A percentile compares a stretch with the other conserved stretches of the same genome.
phyloP scores from a whole-genome alignment of 1,140 invertebrate species.

The Drosophila repleta region DNA sequence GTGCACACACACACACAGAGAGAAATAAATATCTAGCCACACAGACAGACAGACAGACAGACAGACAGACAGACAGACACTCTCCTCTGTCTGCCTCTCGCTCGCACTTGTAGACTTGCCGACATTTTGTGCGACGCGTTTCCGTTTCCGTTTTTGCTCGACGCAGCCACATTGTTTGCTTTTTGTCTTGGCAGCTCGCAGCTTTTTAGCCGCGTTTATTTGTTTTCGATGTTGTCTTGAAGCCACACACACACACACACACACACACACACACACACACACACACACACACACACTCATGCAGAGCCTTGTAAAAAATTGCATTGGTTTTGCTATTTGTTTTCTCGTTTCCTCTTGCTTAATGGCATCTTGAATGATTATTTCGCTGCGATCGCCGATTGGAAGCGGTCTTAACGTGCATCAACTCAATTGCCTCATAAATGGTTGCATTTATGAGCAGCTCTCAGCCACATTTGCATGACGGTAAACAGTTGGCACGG shows the following conservation, averaged over 20 bases:
- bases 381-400: constrained; percentile 26
- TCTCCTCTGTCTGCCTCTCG: constrained; percentile 1
- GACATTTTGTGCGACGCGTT: constrained; percentile 71
- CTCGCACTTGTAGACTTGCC: background rate
- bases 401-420: constrained; percentile 25
- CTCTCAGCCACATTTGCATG: constrained; percentile 7
- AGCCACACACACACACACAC: background rate
- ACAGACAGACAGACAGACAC: constrained; percentile 10
- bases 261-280: background rate
- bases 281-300: background rate
- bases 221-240: constrained; percentile 61
- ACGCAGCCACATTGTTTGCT: constrained; percentile 55
- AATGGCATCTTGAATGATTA: no score
- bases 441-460: constrained; percentile 30
- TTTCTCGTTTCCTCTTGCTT: constrained; percentile 24
- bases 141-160: constrained; percentile 58
- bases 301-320: constrained; percentile 54
- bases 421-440: constrained; percentile 45
- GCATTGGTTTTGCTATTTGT: constrained; percentile 47
- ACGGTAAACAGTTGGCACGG: background rate
- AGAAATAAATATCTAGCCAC: constrained; percentile 76
- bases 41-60: constrained; percentile 39
- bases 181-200: constrained; percentile 40
- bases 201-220: constrained; percentile 62
- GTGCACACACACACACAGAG: constrained; percentile 33